Evolutionary conservation across 37 sponge, comb jelly and placozoan genomes (phyloP).

Genomic region (Spongia lamella): DNA sequence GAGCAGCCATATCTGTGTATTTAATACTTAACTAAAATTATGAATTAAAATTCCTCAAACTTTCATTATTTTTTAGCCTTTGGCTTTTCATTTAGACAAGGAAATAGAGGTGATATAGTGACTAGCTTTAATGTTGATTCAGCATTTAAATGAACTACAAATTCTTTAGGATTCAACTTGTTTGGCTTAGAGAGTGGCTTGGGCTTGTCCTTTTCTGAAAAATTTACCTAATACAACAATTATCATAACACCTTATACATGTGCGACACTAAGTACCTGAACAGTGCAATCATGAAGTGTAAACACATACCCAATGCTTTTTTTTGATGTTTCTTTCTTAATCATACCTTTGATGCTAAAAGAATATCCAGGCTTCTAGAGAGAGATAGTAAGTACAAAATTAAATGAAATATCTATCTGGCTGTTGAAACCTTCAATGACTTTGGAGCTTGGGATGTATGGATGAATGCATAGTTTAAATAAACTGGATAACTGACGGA

Average conservation of each 20-base stretch:
- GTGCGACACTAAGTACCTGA: neutral
- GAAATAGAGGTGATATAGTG: constrained; percentile 60
- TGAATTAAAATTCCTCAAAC: no score
- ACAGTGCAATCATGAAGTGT: neutral
- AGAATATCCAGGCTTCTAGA: constrained; percentile 50
- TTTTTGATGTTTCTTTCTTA: constrained; percentile 38
- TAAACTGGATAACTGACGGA: constrained; percentile 58
- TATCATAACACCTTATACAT: no score
- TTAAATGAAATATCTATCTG: neutral
- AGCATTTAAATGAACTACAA: constrained; percentile 2
- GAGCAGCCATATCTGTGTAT: no score
- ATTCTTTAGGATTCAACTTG: constrained; percentile 18
- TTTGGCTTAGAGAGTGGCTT: constrained; percentile 12
- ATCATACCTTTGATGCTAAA: constrained; percentile 70
- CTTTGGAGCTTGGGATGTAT: constrained; percentile 11
- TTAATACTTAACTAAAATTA: no score
- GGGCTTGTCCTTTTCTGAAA: constrained; percentile 16
- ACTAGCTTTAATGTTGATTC: constrained; percentile 33
- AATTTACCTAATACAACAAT: constrained; percentile 22
- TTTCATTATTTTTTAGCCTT: neutral
- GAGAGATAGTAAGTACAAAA: neutral
- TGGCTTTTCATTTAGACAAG: constrained; percentile 49
- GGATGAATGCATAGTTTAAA: constrained; percentile 55
- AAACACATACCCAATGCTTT: neutral
- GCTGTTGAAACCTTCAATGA: constrained; percentile 53